These are phyloP conservation scores for Anguilla anguilla DNA, from an alignment of 2,797 vertebrate genomes.

Conservation along the genomic window DNA sequence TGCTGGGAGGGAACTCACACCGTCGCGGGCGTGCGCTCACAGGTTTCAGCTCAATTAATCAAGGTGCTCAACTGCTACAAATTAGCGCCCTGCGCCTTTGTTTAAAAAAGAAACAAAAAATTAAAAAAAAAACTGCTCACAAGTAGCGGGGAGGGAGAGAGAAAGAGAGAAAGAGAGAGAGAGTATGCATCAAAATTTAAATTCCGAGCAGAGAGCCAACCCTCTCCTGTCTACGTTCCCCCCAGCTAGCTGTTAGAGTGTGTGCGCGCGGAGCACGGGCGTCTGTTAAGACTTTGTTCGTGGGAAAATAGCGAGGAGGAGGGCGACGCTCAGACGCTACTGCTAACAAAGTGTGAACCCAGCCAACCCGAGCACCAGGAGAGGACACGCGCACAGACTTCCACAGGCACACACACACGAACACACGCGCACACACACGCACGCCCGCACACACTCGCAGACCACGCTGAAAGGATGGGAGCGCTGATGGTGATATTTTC, in stretches of 20 bases:
- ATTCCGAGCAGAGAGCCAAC: constrained; percentile 47
- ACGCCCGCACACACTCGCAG: background rate
- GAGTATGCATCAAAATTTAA: constrained; percentile 56
- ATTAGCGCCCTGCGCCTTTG: constrained; percentile 44
- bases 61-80: constrained; percentile 61
- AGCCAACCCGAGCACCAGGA: background rate
- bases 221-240: constrained; percentile 47
- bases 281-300: constrained; percentile 37
- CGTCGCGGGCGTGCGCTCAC: constrained; percentile 42
- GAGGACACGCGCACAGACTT: constrained; percentile 46
- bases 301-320: constrained; percentile 22
- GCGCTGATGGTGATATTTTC: constrained; percentile 72
- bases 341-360: constrained; percentile 40
- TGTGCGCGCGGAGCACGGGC: background rate
- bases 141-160: constrained; percentile 45
- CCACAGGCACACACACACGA: background rate
- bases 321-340: constrained; percentile 38
- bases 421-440: background rate
- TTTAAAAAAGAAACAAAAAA: constrained; percentile 34
- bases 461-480: constrained; percentile 56
- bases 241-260: background rate
- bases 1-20: constrained; percentile 50
- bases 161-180: constrained; percentile 31
- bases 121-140: constrained; percentile 26
- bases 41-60: constrained; percentile 59